Base-by-base conservation (phyloP, 2,113 vertebrate genomes). In the Gymnobelideus leadbeateri region DNA sequence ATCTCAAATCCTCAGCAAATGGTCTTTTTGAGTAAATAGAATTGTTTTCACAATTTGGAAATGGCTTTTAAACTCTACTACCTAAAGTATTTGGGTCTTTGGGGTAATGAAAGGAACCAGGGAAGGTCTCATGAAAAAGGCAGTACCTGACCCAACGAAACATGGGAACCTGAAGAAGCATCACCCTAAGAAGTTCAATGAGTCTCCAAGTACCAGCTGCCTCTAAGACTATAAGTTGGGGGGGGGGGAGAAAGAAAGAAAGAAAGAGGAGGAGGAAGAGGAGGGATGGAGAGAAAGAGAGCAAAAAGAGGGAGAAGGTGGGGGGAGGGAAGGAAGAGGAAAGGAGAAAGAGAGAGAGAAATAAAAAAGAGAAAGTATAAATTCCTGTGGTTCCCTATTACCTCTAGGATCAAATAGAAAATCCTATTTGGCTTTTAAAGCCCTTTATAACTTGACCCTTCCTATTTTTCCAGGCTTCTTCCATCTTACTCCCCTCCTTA, bases 301-400 rank as follows among this genome's bases (percentile, higher is more conserved):
- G 31, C 9, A 31, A 12, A 25, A 9, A 31, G 28, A 9, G 11
- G 10, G 10, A 61, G 10, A 0, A 12, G 16, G 3, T 11, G 10
- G 3, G 11, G 28, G 2, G 3, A 8, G 10, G 2, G 28, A 25
- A 4, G 4, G 2, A 12, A 11, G 9, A 11, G 24, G 26, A 28
- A 77, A 77, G 1, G 37, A 61, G 26, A 77, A 6, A 77, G 16
- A 77, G 8, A 77, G 68, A 25, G n/a, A 19, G 28, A 37, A 49
- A 49, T 49, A 49, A 43, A 84, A n/a, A n/a, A 77, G 3, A 68
- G 10, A 23, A 43, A 7, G 37, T 21, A 84, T 84, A 84, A 84
- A 43, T n/a, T 84, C n/a, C n/a, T 43, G 2, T 8, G 37, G 9
- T 4, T 84, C n/a, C 68, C 2, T 84, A 0, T 84, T 23, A 43